Evolutionary conservation across 1,140 invertebrate species (phyloP), one percentile per base, ranked within the genome.

Genomic region (Temnothorax curvispinosus): DNA sequence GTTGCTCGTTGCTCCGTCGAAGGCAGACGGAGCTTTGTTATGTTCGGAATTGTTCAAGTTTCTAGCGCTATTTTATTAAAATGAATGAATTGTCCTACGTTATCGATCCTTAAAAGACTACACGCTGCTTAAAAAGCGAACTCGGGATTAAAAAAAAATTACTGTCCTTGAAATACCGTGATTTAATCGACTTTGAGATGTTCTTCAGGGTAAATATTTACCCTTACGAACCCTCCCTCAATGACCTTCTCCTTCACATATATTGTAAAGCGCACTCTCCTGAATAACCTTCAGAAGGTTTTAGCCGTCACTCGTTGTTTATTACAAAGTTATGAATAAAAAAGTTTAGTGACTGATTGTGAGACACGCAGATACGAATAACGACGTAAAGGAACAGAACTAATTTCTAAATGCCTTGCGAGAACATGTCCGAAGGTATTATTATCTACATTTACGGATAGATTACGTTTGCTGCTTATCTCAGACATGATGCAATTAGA

Each of bases 401-500:
- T 44, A 41, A 44, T 65, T 65, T 65, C 8, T 41, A 41, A 41
- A 65, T 65, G 18, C 8, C n/a, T 65, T n/a, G 4, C 60, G 15
- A 35, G 60, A 64, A n/a, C 64, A 21, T 11, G 41, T 50, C 13
- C n/a, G 5, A 15, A 3, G 44, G 0, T 32, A 44, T 76, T 50
- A 44, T 76, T 60, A 76, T 44, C 38, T 60, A 35, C 35, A 60
- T 44, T 11, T 44, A 27, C 21, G 74, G 52, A 27, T 60, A 18
- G 38, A 41, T 60, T 60, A 60, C 38, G 54, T 60, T 11, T 1
- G 15, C 52, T 5, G 13, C 38, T 76, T 60, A 76, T 38, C 52
- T 76, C 54, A 15, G 74, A 60, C 54, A n/a, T 60, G 74, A 76
- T 76, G 38, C 7, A 58, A 75, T 75, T 21, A 41, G 54, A 75